Conservation (phyloP, 2,113 vertebrate species). For the Otis tarda region DNA sequence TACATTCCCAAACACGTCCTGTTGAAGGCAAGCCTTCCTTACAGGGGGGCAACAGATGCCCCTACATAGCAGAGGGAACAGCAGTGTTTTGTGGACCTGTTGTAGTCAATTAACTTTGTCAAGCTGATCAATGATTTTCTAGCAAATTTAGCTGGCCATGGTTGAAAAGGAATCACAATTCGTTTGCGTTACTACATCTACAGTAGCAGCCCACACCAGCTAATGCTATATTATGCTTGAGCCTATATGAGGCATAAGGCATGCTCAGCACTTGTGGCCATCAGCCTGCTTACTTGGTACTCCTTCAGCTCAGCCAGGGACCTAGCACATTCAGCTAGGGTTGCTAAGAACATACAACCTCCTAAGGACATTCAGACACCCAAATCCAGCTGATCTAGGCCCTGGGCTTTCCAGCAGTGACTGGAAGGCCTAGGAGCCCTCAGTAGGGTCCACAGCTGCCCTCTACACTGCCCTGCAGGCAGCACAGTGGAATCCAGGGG, state of each 20-base stretch:
- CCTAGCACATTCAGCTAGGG: background rate
- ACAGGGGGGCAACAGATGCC: accelerated
- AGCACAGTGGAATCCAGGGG: background rate
- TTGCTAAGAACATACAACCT: background rate
- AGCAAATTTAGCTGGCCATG: background rate
- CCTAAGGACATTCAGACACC: background rate
- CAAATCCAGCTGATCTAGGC: background rate
- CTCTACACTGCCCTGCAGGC: background rate
- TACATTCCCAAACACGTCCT: background rate
- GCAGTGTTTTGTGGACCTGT: background rate
- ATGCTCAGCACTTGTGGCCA: background rate
- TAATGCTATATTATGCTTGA: background rate
- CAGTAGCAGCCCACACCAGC: background rate
- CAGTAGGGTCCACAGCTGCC: accelerated
- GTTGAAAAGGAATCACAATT: background rate
- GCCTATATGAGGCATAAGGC: no score
- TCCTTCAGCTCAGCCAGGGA: background rate
- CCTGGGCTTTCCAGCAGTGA: background rate
- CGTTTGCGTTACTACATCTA: background rate
- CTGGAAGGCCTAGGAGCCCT: background rate
- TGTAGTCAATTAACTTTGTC: background rate
- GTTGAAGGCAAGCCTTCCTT: background rate
- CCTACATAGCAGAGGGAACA: background rate
- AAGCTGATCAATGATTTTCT: background rate
- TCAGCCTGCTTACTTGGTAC: background rate